Evolutionary conservation across 1,140 invertebrate genomes (phyloP).

Genomic region (Aphelinus certus): DNA sequence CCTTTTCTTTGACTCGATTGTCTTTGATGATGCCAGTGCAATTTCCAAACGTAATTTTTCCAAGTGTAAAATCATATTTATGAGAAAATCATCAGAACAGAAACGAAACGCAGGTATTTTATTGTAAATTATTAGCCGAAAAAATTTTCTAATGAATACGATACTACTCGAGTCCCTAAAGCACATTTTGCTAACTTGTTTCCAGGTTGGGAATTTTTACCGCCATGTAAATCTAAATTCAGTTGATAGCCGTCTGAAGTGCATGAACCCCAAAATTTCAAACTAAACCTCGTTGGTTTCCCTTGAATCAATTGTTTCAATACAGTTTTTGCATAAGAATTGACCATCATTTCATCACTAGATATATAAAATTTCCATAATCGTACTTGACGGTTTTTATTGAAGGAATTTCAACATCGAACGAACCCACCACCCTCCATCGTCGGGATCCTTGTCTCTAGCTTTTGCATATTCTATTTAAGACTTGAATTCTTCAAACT

Average conservation of each 20-base stretch:
- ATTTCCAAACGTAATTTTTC: conserved; percentile 32
- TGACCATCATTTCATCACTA: not conserved
- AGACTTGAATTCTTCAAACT: not conserved
- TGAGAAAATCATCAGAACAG: conserved; percentile 40
- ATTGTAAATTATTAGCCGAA: not conserved
- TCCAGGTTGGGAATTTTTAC: too few relatives aligned
- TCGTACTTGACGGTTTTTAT: not conserved
- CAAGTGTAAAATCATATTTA: conserved; percentile 17
- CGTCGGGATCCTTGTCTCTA: conserved; percentile 8
- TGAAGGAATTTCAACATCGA: conserved; percentile 5
- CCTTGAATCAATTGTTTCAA: too few relatives aligned
- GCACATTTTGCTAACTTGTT: too few relatives aligned
- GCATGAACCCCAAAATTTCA: conserved; percentile 4
- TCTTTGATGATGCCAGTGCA: conserved; percentile 37
- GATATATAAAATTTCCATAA: not conserved
- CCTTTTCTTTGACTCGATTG: not conserved
- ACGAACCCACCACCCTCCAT: conserved; percentile 11
- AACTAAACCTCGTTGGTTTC: not conserved
- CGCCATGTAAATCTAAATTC: not conserved
- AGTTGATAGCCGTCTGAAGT: not conserved
- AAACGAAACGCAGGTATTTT: conserved; percentile 36
- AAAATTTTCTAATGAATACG: too few relatives aligned
- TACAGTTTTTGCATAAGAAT: too few relatives aligned
- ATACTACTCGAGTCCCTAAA: too few relatives aligned
- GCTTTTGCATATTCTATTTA: not conserved